Conservation (phyloP, 2,797 vertebrate genomes). For the Nyctalus aviator region DNA sequence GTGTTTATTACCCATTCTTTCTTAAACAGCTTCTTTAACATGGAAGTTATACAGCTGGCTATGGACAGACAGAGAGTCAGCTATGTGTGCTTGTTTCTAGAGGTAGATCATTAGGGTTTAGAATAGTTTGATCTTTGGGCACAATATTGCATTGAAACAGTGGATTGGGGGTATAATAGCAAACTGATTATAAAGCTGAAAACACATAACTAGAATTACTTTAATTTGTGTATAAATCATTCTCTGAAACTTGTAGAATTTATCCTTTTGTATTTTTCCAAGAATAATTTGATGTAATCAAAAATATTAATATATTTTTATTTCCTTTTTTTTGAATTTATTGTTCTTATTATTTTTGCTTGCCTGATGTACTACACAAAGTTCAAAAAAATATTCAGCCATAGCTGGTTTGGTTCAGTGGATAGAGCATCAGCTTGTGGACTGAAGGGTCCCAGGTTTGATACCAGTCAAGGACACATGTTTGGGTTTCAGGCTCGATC, state of each 20-base stretch:
- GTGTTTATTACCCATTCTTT: neutral
- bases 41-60: neutral
- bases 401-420: neutral
- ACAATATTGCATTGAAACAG: neutral
- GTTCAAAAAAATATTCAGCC: neutral
- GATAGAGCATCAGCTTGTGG: neutral
- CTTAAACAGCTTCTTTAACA: slow-evolving; percentile 24
- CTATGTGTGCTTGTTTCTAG: neutral
- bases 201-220: neutral
- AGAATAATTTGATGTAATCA: neutral
- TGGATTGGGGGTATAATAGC: neutral
- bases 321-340: neutral
- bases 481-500: too few species aligned
- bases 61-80: neutral
- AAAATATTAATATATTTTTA: neutral
- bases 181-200: neutral
- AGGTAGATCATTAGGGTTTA: neutral
- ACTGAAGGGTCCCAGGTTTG: neutral
- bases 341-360: neutral
- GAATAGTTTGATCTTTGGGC: neutral
- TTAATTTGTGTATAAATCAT: neutral
- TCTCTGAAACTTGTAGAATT: neutral
- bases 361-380: neutral
- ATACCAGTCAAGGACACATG: neutral
- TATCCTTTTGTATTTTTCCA: neutral